Evolutionary conservation across 2,797 vertebrate genomes (phyloP), one percentile per base, ranked within the genome.

Genomic region (Taeniopygia guttata): DNA sequence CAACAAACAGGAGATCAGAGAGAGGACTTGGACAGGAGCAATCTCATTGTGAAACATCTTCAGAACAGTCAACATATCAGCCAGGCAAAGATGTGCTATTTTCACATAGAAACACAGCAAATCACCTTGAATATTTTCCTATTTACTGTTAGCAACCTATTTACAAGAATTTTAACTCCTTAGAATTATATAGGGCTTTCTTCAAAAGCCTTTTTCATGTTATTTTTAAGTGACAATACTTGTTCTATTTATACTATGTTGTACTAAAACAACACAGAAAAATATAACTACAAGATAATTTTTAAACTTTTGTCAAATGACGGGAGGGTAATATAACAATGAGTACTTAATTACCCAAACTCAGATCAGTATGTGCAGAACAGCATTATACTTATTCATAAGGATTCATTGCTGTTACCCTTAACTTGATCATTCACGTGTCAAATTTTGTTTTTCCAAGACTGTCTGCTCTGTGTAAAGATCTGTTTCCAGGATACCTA

Each of bases 401-500:
- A 94, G 72, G 94, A 95, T 85, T 97, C 94, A 93, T 43, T 96
- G 96, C 94, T 94, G 90, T 95, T 93, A 94, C 93, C 84, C 92
- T 96, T 97, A 96, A 96, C 96, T 96, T 89, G 87, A 90, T 88
- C 88, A 83, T 96, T 96, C 96, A 85, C 96, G 78, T 93, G 96
- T 94, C 95, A 96, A 96, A 96, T 97, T 97, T 96, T 98, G 96
- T 98, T 98, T 98, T 97, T 94, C 96, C 94, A 96, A 95, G 96
- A 96, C 96, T 91, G 92, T 59, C 69, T 95, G 87, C 82, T 81
- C 96, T 95, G 92, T 95, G 96, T 93, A 97, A 97, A 98, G 97
- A 96, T 90, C 94, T 96, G 98, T 98, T 98, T 98, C 98, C 94
- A 98, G 97, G 98, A 98, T 97, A 98, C 97, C 6, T 77, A 48